These are phyloP conservation scores for Trisateles emortualis DNA, from an alignment of 2,888 invertebrate genomes.

Conservation along the genomic window DNA sequence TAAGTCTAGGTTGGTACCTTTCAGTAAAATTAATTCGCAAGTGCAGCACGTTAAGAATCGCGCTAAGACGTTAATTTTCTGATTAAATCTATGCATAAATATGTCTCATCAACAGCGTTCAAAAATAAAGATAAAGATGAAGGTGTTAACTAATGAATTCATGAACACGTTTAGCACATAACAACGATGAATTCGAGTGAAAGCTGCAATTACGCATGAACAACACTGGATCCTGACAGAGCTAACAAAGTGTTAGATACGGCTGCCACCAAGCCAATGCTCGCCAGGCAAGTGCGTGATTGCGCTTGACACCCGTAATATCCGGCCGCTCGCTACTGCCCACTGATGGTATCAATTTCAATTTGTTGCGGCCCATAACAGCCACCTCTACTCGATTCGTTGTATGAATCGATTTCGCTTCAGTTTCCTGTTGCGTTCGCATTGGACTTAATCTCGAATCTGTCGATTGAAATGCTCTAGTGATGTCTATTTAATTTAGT, in stretches of 20 bases:
- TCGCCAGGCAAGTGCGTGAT: slow-evolving; percentile 77
- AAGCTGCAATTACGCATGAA: slow-evolving; percentile 45
- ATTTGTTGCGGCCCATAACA: slow-evolving; percentile 83
- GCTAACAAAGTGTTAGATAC: slow-evolving; percentile 63
- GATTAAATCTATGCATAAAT: not conserved
- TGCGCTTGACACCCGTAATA: slow-evolving; percentile 84
- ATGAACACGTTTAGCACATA: slow-evolving; percentile 34
- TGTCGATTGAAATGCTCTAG: slow-evolving; percentile 73
- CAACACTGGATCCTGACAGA: slow-evolving; percentile 43
- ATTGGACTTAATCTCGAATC: slow-evolving; percentile 78
- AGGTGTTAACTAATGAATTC: slow-evolving; percentile 40
- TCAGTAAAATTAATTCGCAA: too few relatives aligned
- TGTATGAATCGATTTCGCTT: slow-evolving; percentile 81
- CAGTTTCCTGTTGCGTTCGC: slow-evolving; percentile 82
- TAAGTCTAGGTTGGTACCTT: too few relatives aligned
- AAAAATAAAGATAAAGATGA: slow-evolving; percentile 31
- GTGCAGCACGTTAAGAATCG: too few relatives aligned
- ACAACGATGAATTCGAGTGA: slow-evolving; percentile 37
- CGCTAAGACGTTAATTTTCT: too few relatives aligned
- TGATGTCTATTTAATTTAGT: slow-evolving; percentile 65
- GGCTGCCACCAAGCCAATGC: slow-evolving; percentile 49
- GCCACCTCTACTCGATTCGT: slow-evolving; percentile 78
- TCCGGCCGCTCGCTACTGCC: slow-evolving; percentile 77
- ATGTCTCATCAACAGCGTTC: slow-evolving; percentile 9
- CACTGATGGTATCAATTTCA: slow-evolving; percentile 86